A percentile compares a stretch with the other conserved stretches of the same genome.
phyloP scores from a whole-genome alignment of 2,113 vertebrate genomes.

The Apaloderma vittatum region DNA sequence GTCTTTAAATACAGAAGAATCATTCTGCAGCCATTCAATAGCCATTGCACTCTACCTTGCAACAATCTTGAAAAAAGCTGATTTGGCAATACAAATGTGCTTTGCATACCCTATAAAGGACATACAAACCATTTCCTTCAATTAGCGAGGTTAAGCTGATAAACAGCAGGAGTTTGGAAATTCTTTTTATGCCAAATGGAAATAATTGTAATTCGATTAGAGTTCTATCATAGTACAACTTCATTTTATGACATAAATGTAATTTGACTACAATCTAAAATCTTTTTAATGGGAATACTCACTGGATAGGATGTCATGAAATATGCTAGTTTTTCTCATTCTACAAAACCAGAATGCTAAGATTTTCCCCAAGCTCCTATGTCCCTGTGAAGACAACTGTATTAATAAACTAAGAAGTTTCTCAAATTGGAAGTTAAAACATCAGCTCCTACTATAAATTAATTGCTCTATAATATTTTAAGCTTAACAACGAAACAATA shows the following conservation, averaged over 20 bases:
- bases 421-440: neutral
- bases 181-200: conserved; percentile 1
- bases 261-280: conserved; percentile 5
- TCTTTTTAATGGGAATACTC: neutral
- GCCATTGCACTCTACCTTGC: neutral
- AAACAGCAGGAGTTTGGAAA: neutral
- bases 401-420: neutral
- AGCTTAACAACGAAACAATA: neutral
- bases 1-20: neutral
- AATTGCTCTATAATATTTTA: neutral
- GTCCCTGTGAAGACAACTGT: neutral
- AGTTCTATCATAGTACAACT: neutral
- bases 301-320: neutral
- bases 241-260: neutral
- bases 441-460: neutral
- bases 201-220: conserved; percentile 35
- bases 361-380: neutral
- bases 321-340: neutral
- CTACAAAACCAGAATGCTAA: neutral
- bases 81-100: neutral
- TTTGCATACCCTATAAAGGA: conserved; percentile 15
- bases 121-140: conserved; percentile 25
- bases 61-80: conserved; percentile 7
- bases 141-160: conserved; percentile 42
- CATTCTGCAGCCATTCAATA: neutral